Conservation (phyloP, 2,113 vertebrate genomes). For the Protobothrops mucrosquamatus region DNA sequence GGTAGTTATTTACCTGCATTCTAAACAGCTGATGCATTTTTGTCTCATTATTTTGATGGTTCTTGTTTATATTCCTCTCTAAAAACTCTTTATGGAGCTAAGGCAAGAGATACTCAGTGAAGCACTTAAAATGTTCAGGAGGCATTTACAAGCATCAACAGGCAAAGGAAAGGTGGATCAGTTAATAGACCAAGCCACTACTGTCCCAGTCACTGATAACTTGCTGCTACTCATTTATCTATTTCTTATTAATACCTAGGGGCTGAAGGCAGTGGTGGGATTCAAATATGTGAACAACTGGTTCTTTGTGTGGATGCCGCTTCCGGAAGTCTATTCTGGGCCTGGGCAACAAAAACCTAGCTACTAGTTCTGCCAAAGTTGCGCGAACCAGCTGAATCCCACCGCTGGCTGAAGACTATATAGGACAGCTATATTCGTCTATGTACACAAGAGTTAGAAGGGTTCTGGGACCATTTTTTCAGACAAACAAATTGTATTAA, state of each 20-base stretch:
- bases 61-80: background rate
- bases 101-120: background rate
- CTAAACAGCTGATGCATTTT: constrained; percentile 9
- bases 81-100: background rate
- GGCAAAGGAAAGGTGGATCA: background rate
- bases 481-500: background rate
- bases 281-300: too few species aligned
- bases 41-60: constrained; percentile 10
- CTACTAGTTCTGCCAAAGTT: too few species aligned
- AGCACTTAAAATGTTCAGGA: background rate
- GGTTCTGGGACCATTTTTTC: background rate
- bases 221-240: background rate
- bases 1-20: constrained; percentile 6
- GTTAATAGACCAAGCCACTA: background rate
- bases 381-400: too few species aligned
- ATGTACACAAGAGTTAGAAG: background rate
- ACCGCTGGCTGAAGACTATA: background rate
- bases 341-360: too few species aligned
- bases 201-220: too few species aligned
- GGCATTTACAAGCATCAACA: background rate
- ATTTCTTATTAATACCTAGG: background rate
- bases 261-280: background rate
- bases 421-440: background rate
- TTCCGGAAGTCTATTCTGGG: too few species aligned
- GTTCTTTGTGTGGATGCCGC: too few species aligned